These are phyloP conservation scores for Datnioides undecimradiatus DNA, from an alignment of 2,113 vertebrate genomes.

Conservation along the genomic window DNA sequence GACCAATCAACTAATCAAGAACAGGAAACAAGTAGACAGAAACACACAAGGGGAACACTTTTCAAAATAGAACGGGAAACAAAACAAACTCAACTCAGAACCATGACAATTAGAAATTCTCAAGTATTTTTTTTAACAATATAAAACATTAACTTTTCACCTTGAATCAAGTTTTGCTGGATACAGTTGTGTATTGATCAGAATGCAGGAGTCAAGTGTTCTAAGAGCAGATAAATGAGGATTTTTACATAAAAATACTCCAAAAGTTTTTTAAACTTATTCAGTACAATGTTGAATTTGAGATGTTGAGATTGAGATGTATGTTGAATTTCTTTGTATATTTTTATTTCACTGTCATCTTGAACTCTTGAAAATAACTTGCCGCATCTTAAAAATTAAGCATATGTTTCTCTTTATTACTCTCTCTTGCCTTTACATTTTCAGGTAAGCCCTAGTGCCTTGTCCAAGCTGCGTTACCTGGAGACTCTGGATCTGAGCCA, in stretches of 20 bases:
- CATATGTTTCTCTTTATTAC: background rate
- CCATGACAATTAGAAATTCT: too few species aligned
- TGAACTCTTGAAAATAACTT: background rate
- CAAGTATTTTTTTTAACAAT: background rate
- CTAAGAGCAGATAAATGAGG: background rate
- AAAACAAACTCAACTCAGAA: too few species aligned
- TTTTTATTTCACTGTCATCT: background rate
- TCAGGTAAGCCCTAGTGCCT: constrained; percentile 83
- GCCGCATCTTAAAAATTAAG: background rate
- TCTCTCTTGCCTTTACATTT: constrained; percentile 15
- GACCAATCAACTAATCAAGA: too few species aligned
- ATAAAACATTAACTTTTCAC: background rate
- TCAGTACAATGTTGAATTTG: too few species aligned
- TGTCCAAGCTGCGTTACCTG: constrained; percentile 94
- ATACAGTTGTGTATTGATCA: background rate
- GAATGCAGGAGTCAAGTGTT: background rate
- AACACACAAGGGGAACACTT: too few species aligned
- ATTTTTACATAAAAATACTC: background rate
- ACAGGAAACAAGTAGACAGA: too few species aligned
- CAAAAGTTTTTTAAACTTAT: background rate
- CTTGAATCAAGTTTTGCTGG: too few species aligned
- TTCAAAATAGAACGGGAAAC: too few species aligned
- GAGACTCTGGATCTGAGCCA: constrained; percentile 95
- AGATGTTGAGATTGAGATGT: background rate
- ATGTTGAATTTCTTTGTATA: background rate